phyloP scores from a whole-genome alignment of 2,113 vertebrate genomes.

The Atherinomorus stipes region DNA sequence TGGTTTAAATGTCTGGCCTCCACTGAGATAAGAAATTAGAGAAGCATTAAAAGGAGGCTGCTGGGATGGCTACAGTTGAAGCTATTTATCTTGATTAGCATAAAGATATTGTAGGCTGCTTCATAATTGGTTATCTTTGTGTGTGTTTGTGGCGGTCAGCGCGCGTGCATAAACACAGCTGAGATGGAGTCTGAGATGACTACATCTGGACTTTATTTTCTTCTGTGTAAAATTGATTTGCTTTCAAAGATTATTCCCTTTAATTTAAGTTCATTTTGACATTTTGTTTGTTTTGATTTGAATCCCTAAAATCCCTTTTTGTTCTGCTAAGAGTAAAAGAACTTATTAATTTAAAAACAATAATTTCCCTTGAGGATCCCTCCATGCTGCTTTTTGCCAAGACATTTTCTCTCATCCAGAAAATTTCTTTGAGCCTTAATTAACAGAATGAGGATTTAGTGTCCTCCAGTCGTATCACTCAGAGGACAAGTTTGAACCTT shows the following conservation, averaged over 20 bases:
- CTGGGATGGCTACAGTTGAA: slow-evolving; percentile 53
- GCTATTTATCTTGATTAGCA: slow-evolving; percentile 61
- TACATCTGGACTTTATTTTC: slow-evolving; percentile 52
- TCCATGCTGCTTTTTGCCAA: slow-evolving; percentile 54
- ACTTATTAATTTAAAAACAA: slow-evolving; percentile 77
- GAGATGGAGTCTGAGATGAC: slow-evolving; percentile 19
- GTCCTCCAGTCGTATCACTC: slow-evolving; percentile 62
- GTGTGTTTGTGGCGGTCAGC: slow-evolving; percentile 11
- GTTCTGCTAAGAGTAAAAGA: slow-evolving; percentile 70
- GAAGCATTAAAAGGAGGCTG: slow-evolving; percentile 51
- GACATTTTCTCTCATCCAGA: slow-evolving; percentile 58
- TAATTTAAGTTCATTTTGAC: slow-evolving; percentile 64
- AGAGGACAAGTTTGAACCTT: slow-evolving; percentile 62
- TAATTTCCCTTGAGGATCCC: slow-evolving; percentile 74
- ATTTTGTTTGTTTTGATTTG: slow-evolving; percentile 70
- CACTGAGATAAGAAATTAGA: slow-evolving; percentile 61
- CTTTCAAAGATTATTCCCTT: slow-evolving; percentile 51
- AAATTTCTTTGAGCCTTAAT: slow-evolving; percentile 72
- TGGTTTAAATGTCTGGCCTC: slow-evolving; percentile 41
- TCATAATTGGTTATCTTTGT: slow-evolving; percentile 34
- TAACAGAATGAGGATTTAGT: slow-evolving; percentile 72
- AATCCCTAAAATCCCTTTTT: slow-evolving; percentile 65
- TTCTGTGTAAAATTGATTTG: slow-evolving; percentile 53
- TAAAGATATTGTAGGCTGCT: slow-evolving; percentile 35
- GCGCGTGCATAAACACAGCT: slow-evolving; percentile 30